A percentile compares a stretch with the other conserved stretches of the same genome.
Evolutionary conservation across 1,140 invertebrate species (phyloP).

Genomic region (Dinothrombium tinctorium): DNA sequence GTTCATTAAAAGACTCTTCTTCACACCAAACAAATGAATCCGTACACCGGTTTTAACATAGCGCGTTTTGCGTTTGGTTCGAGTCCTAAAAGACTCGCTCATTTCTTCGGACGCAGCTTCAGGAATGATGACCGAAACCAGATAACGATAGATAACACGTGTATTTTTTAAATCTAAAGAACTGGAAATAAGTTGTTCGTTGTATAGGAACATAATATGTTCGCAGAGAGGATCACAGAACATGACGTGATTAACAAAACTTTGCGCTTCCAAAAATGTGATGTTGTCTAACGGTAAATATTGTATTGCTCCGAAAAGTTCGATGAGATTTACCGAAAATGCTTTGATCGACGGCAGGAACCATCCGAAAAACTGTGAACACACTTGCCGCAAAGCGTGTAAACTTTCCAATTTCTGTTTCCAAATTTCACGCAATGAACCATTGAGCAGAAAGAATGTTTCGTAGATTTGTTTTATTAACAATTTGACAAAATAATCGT

Average conservation of each 20-base stretch:
- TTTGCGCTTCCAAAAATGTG: slow-evolving; percentile 9
- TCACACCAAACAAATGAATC: slow-evolving; percentile 2
- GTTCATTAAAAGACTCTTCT: neutral
- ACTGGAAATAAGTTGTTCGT: slow-evolving; percentile 9
- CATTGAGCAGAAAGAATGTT: slow-evolving; percentile 7
- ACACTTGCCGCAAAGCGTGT: neutral
- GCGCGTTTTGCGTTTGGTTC: slow-evolving; percentile 3
- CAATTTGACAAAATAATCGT: slow-evolving; percentile 7
- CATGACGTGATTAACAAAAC: slow-evolving; percentile 8
- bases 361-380: slow-evolving; percentile 4
- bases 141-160: slow-evolving; percentile 8
- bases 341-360: slow-evolving; percentile 5
- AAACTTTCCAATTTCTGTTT: neutral
- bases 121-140: slow-evolving; percentile 6
- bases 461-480: slow-evolving; percentile 7
- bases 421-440: slow-evolving; percentile 4
- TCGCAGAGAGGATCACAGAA: slow-evolving; percentile 2
- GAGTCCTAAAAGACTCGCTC: neutral
- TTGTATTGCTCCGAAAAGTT: slow-evolving; percentile 9
- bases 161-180: slow-evolving; percentile 6
- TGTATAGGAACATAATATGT: slow-evolving; percentile 8
- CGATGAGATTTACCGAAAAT: slow-evolving; percentile 7
- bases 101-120: slow-evolving; percentile 9
- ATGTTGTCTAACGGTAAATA: slow-evolving; percentile 7
- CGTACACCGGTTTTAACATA: slow-evolving; percentile 1